phyloP scores from a whole-genome alignment of 2,888 invertebrate genomes.

The Pyrrhosoma nymphula region DNA sequence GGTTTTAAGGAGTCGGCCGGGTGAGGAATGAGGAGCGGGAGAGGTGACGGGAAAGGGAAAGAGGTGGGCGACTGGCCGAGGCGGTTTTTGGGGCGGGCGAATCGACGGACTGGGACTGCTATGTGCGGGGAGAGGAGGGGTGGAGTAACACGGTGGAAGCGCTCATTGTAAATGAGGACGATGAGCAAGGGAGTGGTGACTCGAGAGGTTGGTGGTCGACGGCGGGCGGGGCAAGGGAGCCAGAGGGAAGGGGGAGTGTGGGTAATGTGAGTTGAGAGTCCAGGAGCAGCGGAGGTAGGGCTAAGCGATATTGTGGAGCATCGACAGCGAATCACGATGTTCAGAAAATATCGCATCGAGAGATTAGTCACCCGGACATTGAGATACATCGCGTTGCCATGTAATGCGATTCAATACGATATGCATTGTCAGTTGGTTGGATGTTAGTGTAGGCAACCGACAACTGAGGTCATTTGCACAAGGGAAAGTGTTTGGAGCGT shows the following conservation, averaged over 20 bases:
- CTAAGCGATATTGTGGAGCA: background rate
- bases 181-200: constrained; percentile 40
- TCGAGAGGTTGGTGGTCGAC: background rate
- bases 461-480: no score
- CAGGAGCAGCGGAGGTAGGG: background rate
- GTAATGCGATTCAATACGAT: no score
- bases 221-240: background rate
- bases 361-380: no score
- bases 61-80: background rate
- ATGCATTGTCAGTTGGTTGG: no score
- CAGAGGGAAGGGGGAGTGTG: background rate
- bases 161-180: constrained; percentile 61
- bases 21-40: background rate
- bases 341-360: no score
- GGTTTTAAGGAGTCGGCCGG: background rate
- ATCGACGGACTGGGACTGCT: background rate
- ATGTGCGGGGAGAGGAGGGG: background rate
- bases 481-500: no score
- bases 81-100: background rate
- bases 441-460: no score
- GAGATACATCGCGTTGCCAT: no score
- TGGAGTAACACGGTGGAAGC: background rate
- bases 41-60: background rate
- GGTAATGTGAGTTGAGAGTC: background rate
- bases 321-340: no score